Percentiles rank a stretch among this genome's conserved stretches.
phyloP scores from a whole-genome alignment of 1,140 invertebrate genomes.

The Drosophila mauritiana region DNA sequence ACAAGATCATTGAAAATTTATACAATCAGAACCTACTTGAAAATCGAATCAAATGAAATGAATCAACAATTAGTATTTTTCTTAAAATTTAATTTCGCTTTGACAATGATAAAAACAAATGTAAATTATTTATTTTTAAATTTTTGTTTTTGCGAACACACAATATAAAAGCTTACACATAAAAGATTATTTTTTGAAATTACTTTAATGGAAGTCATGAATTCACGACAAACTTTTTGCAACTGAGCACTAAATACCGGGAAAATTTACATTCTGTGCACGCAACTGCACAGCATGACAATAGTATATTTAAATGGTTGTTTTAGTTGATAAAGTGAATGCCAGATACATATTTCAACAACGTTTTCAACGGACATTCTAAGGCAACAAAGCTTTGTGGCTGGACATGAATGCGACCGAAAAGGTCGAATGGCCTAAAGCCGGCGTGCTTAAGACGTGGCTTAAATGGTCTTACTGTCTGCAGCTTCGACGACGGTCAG shows the following conservation, averaged over 20 bases:
- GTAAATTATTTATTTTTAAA: too few species aligned
- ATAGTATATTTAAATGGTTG: not conserved
- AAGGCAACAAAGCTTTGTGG: not conserved
- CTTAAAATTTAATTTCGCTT: too few species aligned
- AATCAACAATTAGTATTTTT: not conserved
- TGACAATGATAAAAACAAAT: too few species aligned
- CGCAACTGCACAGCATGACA: not conserved
- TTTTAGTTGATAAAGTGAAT: not conserved
- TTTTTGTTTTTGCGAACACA: too few species aligned
- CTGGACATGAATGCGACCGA: not conserved
- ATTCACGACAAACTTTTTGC: not conserved
- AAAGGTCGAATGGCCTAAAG: slow-evolving; percentile 41
- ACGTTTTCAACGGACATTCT: not conserved
- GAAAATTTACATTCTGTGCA: not conserved
- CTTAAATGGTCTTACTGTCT: slow-evolving; percentile 42
- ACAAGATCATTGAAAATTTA: not conserved
- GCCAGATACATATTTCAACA: not conserved
- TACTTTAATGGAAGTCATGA: too few species aligned
- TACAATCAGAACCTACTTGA: not conserved
- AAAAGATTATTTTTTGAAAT: not conserved
- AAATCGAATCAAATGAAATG: not conserved
- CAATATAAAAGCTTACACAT: too few species aligned
- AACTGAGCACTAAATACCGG: not conserved
- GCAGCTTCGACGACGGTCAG: slow-evolving; percentile 12
- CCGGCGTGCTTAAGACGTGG: slow-evolving; percentile 61